These are phyloP conservation scores for Agapostemon virescens DNA, from an alignment of 2,888 invertebrate species.

Conservation along the genomic window DNA sequence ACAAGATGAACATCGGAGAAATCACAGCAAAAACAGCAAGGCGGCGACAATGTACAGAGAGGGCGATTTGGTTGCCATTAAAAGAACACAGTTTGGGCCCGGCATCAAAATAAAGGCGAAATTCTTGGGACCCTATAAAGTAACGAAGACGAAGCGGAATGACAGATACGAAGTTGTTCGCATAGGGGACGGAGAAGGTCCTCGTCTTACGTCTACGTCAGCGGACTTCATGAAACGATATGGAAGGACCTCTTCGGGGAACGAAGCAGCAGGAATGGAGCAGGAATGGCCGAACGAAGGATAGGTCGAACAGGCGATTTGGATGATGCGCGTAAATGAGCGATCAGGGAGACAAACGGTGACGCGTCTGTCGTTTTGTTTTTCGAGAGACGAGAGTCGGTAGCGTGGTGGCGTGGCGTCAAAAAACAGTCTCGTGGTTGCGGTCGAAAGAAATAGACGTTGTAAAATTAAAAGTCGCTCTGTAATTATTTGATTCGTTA, in stretches of 20 bases:
- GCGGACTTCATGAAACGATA: constrained; percentile 68
- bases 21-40: constrained; percentile 46
- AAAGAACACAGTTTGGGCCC: constrained; percentile 74
- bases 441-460: too few relatives aligned
- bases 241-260: background rate
- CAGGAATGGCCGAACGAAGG: too few relatives aligned
- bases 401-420: too few relatives aligned
- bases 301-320: too few relatives aligned
- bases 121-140: constrained; percentile 75
- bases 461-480: too few relatives aligned
- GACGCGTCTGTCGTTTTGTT: too few relatives aligned
- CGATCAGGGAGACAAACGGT: too few relatives aligned
- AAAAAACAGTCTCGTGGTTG: too few relatives aligned
- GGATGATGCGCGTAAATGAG: too few relatives aligned
- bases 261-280: too few relatives aligned
- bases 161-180: constrained; percentile 73
- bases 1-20: constrained; percentile 57
- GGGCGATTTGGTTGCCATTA: constrained; percentile 72
- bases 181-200: constrained; percentile 68
- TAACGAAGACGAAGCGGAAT: constrained; percentile 64
- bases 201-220: constrained; percentile 64
- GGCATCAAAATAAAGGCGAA: constrained; percentile 73
- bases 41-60: constrained; percentile 52
- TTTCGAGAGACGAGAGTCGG: too few relatives aligned
- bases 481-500: too few relatives aligned